These are phyloP conservation scores for Hololepta plana DNA, from an alignment of 2,888 invertebrate genomes.

Conservation along the genomic window DNA sequence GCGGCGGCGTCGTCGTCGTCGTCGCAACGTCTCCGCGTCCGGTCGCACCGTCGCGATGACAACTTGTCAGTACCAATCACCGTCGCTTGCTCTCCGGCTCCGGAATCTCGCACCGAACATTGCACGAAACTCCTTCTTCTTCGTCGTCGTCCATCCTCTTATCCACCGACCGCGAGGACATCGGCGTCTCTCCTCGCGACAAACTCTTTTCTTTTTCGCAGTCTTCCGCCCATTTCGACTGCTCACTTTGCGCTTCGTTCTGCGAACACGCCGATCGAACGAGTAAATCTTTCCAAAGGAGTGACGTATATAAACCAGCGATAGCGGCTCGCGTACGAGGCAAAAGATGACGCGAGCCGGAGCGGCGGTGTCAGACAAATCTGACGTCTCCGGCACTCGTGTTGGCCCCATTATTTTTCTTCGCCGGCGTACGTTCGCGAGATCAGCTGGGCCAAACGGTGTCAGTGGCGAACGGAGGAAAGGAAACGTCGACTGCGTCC, in stretches of 20 bases:
- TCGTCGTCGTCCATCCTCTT: constrained; percentile 10
- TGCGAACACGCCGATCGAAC: too few species aligned
- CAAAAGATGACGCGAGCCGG: constrained; percentile 15
- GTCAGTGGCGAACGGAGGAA: too few species aligned
- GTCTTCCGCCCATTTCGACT: too few species aligned
- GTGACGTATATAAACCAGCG: constrained; percentile 19
- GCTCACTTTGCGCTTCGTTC: too few species aligned
- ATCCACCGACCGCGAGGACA: constrained; percentile 3
- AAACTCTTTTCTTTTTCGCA: too few species aligned
- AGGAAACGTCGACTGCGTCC: too few species aligned
- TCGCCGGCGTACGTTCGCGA: too few species aligned
- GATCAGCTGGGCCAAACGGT: constrained; percentile 11
- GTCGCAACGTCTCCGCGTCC: constrained; percentile 27
- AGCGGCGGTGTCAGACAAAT: constrained; percentile 17
- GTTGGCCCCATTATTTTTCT: too few species aligned
- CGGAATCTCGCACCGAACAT: too few species aligned
- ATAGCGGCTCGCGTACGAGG: too few species aligned
- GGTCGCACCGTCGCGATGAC: constrained; percentile 22
- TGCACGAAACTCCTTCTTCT: constrained; percentile 10
- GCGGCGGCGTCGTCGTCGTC: constrained; percentile 15
- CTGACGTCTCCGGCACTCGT: too few species aligned
- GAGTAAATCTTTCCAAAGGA: constrained; percentile 18
- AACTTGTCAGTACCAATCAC: constrained; percentile 22
- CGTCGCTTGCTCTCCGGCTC: too few species aligned
- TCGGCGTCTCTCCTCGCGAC: constrained; percentile 10